Conservation (phyloP, 2,113 vertebrate species). For the Geothlypis trichas region DNA sequence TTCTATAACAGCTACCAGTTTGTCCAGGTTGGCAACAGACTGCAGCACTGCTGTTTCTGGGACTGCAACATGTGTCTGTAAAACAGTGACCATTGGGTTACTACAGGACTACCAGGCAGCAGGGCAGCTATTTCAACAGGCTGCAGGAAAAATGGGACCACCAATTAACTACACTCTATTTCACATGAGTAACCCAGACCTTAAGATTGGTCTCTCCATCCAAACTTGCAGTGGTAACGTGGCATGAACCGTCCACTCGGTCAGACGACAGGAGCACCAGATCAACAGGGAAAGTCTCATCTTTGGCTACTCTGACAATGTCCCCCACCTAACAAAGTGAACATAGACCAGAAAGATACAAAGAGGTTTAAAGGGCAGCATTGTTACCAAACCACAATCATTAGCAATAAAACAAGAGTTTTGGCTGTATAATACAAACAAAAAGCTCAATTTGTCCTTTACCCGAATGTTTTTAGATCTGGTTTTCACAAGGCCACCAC, state of each 20-base stretch:
- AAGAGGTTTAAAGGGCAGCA: background rate
- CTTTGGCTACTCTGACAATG: slow-evolving; percentile 97
- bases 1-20: slow-evolving; percentile 90
- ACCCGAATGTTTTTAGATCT: slow-evolving; percentile 97
- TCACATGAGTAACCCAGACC: slow-evolving; percentile 61
- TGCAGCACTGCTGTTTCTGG: slow-evolving; percentile 92
- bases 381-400: background rate
- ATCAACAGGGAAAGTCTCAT: slow-evolving; percentile 96
- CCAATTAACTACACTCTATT: background rate
- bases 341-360: background rate
- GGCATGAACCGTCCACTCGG: slow-evolving; percentile 89
- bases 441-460: background rate
- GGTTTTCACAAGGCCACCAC: slow-evolving; percentile 96
- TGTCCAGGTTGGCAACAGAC: slow-evolving; percentile 88
- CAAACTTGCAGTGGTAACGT: slow-evolving; percentile 94
- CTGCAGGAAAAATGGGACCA: background rate
- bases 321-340: slow-evolving; percentile 86
- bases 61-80: slow-evolving; percentile 89
- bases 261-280: slow-evolving; percentile 94
- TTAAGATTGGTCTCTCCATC: slow-evolving; percentile 98
- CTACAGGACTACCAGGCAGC: background rate
- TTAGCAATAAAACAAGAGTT: background rate
- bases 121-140: fast-evolving
- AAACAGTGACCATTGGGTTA: background rate
- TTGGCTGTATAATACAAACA: background rate